These are phyloP conservation scores for Champsocephalus esox DNA, from an alignment of 2,797 vertebrate genomes.

Conservation along the genomic window DNA sequence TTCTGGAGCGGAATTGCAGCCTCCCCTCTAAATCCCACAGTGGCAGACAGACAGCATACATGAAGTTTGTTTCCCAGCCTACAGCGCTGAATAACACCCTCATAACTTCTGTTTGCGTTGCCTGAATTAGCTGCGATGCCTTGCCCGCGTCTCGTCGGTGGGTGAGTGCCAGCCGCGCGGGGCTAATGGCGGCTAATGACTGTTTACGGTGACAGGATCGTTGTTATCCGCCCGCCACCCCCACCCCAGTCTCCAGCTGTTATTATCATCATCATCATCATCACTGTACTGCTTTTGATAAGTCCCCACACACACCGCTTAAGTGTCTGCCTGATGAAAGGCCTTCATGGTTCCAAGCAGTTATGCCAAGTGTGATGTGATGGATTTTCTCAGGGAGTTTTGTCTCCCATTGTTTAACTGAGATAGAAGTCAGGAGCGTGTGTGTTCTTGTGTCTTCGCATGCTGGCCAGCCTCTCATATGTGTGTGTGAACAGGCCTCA, in stretches of 20 bases:
- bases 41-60: slow-evolving; percentile 73
- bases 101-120: slow-evolving; percentile 71
- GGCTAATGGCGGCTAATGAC: slow-evolving; percentile 79
- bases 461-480: slow-evolving; percentile 32
- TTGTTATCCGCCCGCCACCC: slow-evolving; percentile 57
- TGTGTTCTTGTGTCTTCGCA: slow-evolving; percentile 25
- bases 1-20: slow-evolving; percentile 46
- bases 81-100: slow-evolving; percentile 61
- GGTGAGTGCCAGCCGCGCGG: slow-evolving; percentile 68
- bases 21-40: slow-evolving; percentile 64
- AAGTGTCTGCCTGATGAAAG: slow-evolving; percentile 69
- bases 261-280: slow-evolving; percentile 53
- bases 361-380: slow-evolving; percentile 58
- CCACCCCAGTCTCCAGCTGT: slow-evolving; percentile 69
- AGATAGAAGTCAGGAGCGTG: slow-evolving; percentile 42
- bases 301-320: slow-evolving; percentile 67
- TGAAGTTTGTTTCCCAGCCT: slow-evolving; percentile 63
- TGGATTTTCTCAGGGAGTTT: slow-evolving; percentile 41
- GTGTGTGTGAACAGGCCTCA: slow-evolving; percentile 66
- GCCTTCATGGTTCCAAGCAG: slow-evolving; percentile 44
- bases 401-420: slow-evolving; percentile 50
- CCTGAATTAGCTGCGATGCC: slow-evolving; percentile 59
- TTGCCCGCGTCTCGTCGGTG: slow-evolving; percentile 59
- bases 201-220: slow-evolving; percentile 77
- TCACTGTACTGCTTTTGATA: slow-evolving; percentile 66